These are phyloP conservation scores for Rugalucina vietnamica DNA, from an alignment of 2,888 invertebrate species.

Conservation along the genomic window DNA sequence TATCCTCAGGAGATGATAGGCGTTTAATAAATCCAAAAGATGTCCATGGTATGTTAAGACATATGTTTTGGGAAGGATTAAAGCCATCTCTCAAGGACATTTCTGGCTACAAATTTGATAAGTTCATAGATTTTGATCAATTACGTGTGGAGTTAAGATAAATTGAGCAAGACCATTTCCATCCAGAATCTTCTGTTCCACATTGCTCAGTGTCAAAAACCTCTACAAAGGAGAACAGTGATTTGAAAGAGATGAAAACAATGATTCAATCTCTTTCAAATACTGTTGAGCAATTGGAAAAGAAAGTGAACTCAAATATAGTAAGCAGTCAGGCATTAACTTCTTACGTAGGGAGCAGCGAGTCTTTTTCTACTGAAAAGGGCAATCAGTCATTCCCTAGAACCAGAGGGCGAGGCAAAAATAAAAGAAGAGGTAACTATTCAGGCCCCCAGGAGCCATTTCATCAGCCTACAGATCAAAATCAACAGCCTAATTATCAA, in stretches of 20 bases:
- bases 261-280: neutral
- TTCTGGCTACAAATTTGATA: neutral
- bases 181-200: neutral
- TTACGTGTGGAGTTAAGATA: neutral
- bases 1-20: neutral
- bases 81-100: neutral
- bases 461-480: too few relatives aligned
- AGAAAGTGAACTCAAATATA: too few relatives aligned
- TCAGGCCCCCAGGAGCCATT: too few relatives aligned
- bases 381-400: too few relatives aligned
- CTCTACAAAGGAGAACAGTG: neutral
- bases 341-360: too few relatives aligned
- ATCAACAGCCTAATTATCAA: too few relatives aligned
- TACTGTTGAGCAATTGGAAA: too few relatives aligned
- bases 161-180: neutral
- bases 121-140: neutral
- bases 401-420: too few relatives aligned
- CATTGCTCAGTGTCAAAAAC: neutral
- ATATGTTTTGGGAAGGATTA: neutral
- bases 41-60: neutral
- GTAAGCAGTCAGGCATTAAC: too few relatives aligned
- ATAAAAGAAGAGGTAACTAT: too few relatives aligned
- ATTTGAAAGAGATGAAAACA: neutral
- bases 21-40: neutral
- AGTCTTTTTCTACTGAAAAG: too few relatives aligned